Conservation (phyloP, 2,797 vertebrate genomes). For the Gymnoscopelus microlampas region DNA sequence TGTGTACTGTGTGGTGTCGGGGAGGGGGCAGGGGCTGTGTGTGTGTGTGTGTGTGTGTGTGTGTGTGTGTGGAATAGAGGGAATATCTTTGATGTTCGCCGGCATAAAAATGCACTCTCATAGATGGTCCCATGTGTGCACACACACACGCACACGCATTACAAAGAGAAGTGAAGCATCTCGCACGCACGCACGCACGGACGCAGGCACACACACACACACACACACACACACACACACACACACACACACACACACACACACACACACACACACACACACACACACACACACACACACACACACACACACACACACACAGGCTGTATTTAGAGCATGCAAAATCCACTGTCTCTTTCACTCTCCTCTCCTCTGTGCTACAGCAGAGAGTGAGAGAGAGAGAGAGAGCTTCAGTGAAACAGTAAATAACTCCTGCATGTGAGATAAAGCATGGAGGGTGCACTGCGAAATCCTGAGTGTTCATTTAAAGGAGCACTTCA, state of each 20-base stretch:
- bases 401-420: too few species aligned
- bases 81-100: conserved; percentile 70
- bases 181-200: conserved; percentile 12
- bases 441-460: too few species aligned
- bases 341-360: conserved; percentile 81
- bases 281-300: conserved; percentile 25
- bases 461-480: too few species aligned
- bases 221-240: conserved; percentile 25
- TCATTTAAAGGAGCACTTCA: too few species aligned
- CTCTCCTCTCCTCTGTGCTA: conserved; percentile 63
- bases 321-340: conserved; percentile 83
- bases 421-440: too few species aligned
- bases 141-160: conserved; percentile 30
- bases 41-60: too few species aligned
- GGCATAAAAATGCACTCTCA: conserved; percentile 44
- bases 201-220: conserved; percentile 9
- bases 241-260: conserved; percentile 8
- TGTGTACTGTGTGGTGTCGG: too few species aligned
- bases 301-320: conserved; percentile 59
- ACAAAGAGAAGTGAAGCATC: too few species aligned
- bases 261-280: conserved; percentile 2
- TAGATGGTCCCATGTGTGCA: conserved; percentile 15
- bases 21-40: too few species aligned
- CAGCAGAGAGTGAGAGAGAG: conserved; percentile 10
- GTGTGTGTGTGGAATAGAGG: conserved; percentile 35